These are phyloP conservation scores for Spodoptera exigua DNA, from an alignment of 2,888 invertebrate genomes.

Conservation along the genomic window DNA sequence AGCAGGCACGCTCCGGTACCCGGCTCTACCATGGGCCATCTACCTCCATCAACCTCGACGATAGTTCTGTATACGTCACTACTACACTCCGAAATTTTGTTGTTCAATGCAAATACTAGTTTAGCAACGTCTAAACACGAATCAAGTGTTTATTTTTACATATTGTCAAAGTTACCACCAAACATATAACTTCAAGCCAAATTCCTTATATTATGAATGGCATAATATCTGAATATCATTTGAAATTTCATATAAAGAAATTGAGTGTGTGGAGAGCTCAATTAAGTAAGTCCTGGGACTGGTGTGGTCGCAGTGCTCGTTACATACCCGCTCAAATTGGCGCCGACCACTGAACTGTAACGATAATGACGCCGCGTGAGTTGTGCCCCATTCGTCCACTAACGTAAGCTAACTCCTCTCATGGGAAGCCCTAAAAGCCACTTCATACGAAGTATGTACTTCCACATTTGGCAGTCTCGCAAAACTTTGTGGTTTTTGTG, in stretches of 20 bases:
- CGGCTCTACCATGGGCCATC: conserved; percentile 66
- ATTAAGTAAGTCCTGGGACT: conserved; percentile 79
- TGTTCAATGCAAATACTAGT: conserved; percentile 51
- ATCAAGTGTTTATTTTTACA: conserved; percentile 40
- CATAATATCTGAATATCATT: conserved; percentile 54
- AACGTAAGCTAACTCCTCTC: conserved; percentile 83
- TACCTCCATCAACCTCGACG: conserved; percentile 63
- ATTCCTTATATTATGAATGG: conserved; percentile 8
- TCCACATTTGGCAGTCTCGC: conserved; percentile 84
- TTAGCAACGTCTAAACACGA: conserved; percentile 41
- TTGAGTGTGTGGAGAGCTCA: conserved; percentile 72
- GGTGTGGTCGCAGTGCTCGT: conserved; percentile 76
- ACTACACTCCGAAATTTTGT: conserved; percentile 44
- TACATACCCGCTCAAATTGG: conserved; percentile 81
- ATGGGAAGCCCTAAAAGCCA: conserved; percentile 83
- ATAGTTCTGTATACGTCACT: conserved; percentile 53
- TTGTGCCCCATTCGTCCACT: conserved; percentile 77
- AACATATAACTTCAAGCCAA: too few species aligned
- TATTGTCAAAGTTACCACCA: not conserved
- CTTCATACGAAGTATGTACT: conserved; percentile 74
- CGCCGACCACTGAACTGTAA: conserved; percentile 81
- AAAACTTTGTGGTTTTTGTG: conserved; percentile 85
- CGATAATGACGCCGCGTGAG: conserved; percentile 82
- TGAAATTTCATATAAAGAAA: conserved; percentile 70
- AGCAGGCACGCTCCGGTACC: conserved; percentile 80